phyloP scores from a whole-genome alignment of 2,113 vertebrate species.

The Acrocephalus kingi region DNA sequence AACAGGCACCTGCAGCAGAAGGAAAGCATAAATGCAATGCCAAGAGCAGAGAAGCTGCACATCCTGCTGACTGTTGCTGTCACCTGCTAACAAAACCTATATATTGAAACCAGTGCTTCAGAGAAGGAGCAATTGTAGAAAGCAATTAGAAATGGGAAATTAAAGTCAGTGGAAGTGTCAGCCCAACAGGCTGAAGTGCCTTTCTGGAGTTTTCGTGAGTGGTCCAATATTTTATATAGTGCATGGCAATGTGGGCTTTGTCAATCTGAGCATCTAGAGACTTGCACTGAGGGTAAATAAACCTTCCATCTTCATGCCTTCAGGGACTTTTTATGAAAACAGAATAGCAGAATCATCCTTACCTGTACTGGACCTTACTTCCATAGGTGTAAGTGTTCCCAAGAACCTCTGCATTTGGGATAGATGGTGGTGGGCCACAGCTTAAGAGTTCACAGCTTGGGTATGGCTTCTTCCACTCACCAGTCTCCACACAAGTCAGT shows the following conservation, averaged over 20 bases:
- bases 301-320: not conserved
- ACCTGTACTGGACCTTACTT: slow-evolving; percentile 90
- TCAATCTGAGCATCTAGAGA: not conserved
- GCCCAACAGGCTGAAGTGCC: not conserved
- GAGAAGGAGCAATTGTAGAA: not conserved
- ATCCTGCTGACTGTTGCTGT: not conserved
- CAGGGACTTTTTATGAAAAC: not conserved
- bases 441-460: slow-evolving; percentile 84
- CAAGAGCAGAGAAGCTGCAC: not conserved
- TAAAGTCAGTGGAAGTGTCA: not conserved
- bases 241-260: not conserved
- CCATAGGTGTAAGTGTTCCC: slow-evolving; percentile 82
- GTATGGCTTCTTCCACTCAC: slow-evolving; percentile 85
- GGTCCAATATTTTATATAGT: not conserved
- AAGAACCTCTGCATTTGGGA: slow-evolving; percentile 77
- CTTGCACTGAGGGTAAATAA: not conserved
- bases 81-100: not conserved
- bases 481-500: slow-evolving; percentile 82
- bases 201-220: not conserved
- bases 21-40: not conserved
- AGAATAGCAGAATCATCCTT: slow-evolving; percentile 41
- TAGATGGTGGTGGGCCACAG: slow-evolving; percentile 85
- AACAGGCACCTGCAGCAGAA: not conserved
- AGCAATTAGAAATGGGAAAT: not conserved
- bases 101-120: not conserved